Conservation (phyloP, 2,113 vertebrate species). For the Anser cygnoides region DNA sequence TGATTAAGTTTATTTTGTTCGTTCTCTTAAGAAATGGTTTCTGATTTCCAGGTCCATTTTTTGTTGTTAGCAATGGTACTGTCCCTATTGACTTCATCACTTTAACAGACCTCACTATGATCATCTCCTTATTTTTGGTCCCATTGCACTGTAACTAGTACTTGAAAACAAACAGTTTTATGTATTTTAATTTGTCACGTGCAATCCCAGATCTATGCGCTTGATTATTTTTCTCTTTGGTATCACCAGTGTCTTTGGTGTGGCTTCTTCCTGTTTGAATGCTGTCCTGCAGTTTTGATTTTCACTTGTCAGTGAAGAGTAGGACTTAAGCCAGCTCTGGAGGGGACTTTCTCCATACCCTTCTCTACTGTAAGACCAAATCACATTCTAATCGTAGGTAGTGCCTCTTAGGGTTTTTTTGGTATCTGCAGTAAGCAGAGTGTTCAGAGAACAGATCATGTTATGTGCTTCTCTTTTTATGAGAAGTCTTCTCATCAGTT, state of each 20-base stretch:
- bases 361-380: not conserved
- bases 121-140: not conserved
- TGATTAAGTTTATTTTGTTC: conserved; percentile 6
- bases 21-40: conserved; percentile 24
- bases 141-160: not conserved
- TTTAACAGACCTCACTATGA: conserved; percentile 33
- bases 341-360: not conserved
- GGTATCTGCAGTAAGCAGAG: not conserved
- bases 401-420: not conserved
- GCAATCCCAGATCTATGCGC: not conserved
- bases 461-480: not conserved
- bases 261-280: not conserved
- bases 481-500: not conserved
- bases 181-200: conserved; percentile 19
- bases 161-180: conserved; percentile 18
- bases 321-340: not conserved
- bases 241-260: not conserved
- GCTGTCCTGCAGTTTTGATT: not conserved
- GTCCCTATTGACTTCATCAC: not conserved
- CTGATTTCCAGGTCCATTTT: not conserved
- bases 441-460: not conserved
- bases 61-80: not conserved
- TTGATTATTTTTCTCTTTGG: conserved; percentile 30
- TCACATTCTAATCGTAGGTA: not conserved
- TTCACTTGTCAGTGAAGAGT: not conserved